These are phyloP conservation scores for Virgularia gustaviana DNA, from an alignment of 92 coral and sea anemone genomes.

Conservation along the genomic window DNA sequence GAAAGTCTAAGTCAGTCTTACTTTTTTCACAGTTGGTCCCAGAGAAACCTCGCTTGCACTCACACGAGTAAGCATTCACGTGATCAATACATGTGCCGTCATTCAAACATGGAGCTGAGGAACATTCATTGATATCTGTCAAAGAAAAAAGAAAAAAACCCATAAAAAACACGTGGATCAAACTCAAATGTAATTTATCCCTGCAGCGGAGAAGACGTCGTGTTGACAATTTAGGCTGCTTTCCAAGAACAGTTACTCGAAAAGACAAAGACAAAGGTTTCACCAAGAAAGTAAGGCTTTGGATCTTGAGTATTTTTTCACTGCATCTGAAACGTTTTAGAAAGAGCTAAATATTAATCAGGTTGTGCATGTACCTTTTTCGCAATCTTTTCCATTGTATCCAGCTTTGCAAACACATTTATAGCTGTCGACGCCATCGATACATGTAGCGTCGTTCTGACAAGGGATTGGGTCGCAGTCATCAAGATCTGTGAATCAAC, in stretches of 20 bases:
- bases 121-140: slow-evolving; percentile 23
- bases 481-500: not conserved
- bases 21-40: slow-evolving; percentile 36
- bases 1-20: too few species aligned
- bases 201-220: too few species aligned
- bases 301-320: too few species aligned
- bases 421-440: slow-evolving; percentile 4
- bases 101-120: slow-evolving; percentile 15
- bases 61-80: slow-evolving; percentile 23
- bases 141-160: too few species aligned
- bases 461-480: slow-evolving; percentile 14
- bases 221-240: too few species aligned
- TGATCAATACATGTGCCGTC: slow-evolving; percentile 15
- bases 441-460: slow-evolving; percentile 3
- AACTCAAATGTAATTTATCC: too few species aligned
- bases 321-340: too few species aligned
- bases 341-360: too few species aligned
- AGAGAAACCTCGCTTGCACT: slow-evolving; percentile 17
- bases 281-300: too few species aligned
- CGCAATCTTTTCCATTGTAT: not conserved
- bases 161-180: too few species aligned
- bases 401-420: slow-evolving; percentile 1
- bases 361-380: not conserved
- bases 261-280: too few species aligned
- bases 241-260: too few species aligned